A percentile compares a stretch with the other conserved stretches of the same genome.
phyloP scores from a whole-genome alignment of 1,140 invertebrate genomes.

The Whitmania pigra region DNA sequence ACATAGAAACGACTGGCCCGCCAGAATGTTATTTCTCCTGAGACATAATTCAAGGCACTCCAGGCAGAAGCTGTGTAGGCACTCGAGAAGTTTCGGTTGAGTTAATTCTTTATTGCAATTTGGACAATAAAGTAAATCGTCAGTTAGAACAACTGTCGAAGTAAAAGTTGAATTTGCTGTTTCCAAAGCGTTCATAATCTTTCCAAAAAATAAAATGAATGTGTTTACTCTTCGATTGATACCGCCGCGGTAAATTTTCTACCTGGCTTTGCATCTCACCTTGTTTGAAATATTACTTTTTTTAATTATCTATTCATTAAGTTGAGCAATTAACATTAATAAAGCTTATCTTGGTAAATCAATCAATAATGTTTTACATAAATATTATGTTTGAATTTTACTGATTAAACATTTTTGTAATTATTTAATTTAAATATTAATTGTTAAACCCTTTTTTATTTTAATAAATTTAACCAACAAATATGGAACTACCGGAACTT shows the following conservation, averaged over 20 bases:
- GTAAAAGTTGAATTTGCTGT: neutral
- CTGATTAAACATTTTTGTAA: no score
- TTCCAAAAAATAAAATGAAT: neutral
- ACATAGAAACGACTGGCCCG: slow-evolving; percentile 23
- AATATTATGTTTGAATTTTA: no score
- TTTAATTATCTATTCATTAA: neutral
- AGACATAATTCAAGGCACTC: slow-evolving; percentile 22
- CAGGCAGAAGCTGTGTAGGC: slow-evolving; percentile 25
- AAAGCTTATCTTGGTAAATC: neutral
- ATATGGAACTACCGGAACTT: no score
- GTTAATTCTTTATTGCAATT: slow-evolving; percentile 19
- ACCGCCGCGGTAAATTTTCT: no score
- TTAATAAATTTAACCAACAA: no score
- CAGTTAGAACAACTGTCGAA: neutral
- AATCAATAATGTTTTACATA: no score
- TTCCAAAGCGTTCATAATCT: neutral
- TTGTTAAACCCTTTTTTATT: no score
- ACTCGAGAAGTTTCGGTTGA: slow-evolving; percentile 20
- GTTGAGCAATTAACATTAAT: neutral
- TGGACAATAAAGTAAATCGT: slow-evolving; percentile 20
- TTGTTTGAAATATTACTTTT: neutral
- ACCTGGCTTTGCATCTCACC: no score
- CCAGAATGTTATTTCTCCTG: slow-evolving; percentile 12
- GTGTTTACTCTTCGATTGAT: neutral
- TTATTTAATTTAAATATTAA: no score